phyloP scores from a whole-genome alignment of 1,140 invertebrate species.

The Scylla paramamosain region DNA sequence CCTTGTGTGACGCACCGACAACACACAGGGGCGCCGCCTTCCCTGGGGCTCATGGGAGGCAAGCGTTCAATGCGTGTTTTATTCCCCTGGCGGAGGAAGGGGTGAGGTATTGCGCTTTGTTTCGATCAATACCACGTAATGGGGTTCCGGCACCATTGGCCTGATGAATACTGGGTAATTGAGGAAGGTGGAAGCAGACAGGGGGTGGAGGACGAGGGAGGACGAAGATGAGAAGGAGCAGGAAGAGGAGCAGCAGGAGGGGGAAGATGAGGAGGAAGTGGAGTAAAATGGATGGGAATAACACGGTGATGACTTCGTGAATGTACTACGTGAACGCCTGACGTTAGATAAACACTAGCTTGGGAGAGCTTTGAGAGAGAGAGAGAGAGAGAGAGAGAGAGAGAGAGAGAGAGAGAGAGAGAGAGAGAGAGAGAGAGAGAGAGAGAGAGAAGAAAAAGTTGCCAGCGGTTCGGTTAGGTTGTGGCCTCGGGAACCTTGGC shows the following conservation, averaged over 20 bases:
- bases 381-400: conserved; percentile 47
- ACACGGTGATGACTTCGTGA: neutral
- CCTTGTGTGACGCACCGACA: too few relatives aligned
- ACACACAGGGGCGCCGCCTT: too few relatives aligned
- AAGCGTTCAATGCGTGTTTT: neutral
- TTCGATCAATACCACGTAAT: conserved; percentile 17
- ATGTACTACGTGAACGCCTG: too few relatives aligned
- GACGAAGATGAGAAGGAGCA: neutral
- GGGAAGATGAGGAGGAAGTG: neutral
- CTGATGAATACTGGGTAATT: conserved; percentile 23
- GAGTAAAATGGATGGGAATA: too few relatives aligned
- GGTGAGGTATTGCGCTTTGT: neutral
- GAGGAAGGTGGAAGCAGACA: neutral
- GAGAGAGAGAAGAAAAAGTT: neutral
- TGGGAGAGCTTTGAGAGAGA: conserved; percentile 25
- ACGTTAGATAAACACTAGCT: neutral
- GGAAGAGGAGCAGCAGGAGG: neutral
- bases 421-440: conserved; percentile 41
- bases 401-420: conserved; percentile 45
- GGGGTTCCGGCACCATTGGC: neutral
- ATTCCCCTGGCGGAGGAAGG: neutral
- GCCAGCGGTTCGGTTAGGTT: conserved; percentile 15
- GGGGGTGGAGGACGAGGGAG: neutral
- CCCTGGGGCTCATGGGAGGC: too few relatives aligned
- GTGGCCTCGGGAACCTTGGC: conserved; percentile 33